Evolutionary conservation across 2,797 vertebrate species (phyloP), one percentile per base, ranked within the genome.

Genomic region (Menidia menidia): DNA sequence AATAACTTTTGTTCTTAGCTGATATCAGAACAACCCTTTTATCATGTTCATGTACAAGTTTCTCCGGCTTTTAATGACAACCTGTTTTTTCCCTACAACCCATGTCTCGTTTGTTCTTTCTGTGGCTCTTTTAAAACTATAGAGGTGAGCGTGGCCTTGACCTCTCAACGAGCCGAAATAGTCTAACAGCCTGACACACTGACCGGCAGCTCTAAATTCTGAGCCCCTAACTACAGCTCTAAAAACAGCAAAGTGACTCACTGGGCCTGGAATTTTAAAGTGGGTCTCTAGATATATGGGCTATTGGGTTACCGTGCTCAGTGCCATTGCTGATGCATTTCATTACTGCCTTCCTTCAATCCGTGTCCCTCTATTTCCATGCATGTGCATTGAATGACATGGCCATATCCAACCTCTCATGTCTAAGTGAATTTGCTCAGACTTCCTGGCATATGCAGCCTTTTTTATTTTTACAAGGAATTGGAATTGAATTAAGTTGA

Each of bases 191-290:
- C 80, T 86, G 81, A 83, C 85, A 86, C 83, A 86, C 73, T 89
- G 84, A 91, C 88, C 84, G 43, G 83, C 81, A 81, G 73, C 82
- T 84, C 85, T 69, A 64, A 78, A 83, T 77, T 33, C 64, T 43
- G 18, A 7, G 4, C 14, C 58, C 61, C 44, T 25, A 54, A n/a
- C 66, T 42, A 8, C 70, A 44, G 48, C 79, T 68, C 89, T 92
- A 89, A 89, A 91, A 90, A 84, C 84, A 88, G 89, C 86, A 75
- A 73, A 76, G 77, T 89, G 88, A 88, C 86, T 88, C 58, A 1
- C 64, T 43, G 32, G 45, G 51, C 62, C 69, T 82, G 81, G 82
- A 78, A 87, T 89, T 82, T 88, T 59, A 82, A 88, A 91, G 83
- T 63, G 71, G 68, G 48, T 73, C 85, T 85, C 68, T 88, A 83